phyloP scores from a whole-genome alignment of 2,797 vertebrate genomes.

The Oryzias sinensis region DNA sequence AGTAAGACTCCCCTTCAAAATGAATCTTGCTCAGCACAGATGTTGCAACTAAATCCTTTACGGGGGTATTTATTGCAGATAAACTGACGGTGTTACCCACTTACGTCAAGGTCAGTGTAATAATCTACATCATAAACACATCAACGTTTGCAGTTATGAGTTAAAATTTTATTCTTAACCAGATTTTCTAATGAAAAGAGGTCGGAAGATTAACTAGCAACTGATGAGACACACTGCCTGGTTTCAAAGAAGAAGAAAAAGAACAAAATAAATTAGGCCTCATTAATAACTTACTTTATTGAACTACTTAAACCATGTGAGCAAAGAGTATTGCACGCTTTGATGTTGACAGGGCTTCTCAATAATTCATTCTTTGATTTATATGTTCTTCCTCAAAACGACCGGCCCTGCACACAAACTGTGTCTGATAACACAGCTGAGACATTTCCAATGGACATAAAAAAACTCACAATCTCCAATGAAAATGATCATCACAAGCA shows the following conservation, averaged over 20 bases:
- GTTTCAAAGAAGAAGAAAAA: constrained; percentile 39
- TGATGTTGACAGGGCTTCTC: constrained; percentile 70
- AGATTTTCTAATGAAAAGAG: constrained; percentile 32
- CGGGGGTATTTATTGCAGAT: constrained; percentile 50
- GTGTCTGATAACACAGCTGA: constrained; percentile 44
- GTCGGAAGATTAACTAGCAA: constrained; percentile 49
- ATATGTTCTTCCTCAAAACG: constrained; percentile 73
- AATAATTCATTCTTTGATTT: constrained; percentile 76
- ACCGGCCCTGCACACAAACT: constrained; percentile 62
- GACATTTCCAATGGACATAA: constrained; percentile 56
- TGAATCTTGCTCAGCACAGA: constrained; percentile 60
- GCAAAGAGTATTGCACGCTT: constrained; percentile 68
- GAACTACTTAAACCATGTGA: constrained; percentile 72
- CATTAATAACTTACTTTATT: constrained; percentile 78
- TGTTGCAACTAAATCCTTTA: constrained; percentile 52
- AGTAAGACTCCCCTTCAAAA: constrained; percentile 65
- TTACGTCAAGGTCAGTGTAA: constrained; percentile 36
- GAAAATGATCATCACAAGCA: constrained; percentile 18
- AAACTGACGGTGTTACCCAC: constrained; percentile 26
- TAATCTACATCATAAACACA: constrained; percentile 66
- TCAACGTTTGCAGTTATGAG: constrained; percentile 39
- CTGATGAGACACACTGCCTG: constrained; percentile 35
- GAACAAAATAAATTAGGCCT: constrained; percentile 69
- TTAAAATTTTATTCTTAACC: constrained; percentile 52
- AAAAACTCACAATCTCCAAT: constrained; percentile 21